A percentile compares a stretch with the other conserved stretches of the same genome.
phyloP scores from a whole-genome alignment of 2,113 vertebrate genomes.

The Lates calcarifer region DNA sequence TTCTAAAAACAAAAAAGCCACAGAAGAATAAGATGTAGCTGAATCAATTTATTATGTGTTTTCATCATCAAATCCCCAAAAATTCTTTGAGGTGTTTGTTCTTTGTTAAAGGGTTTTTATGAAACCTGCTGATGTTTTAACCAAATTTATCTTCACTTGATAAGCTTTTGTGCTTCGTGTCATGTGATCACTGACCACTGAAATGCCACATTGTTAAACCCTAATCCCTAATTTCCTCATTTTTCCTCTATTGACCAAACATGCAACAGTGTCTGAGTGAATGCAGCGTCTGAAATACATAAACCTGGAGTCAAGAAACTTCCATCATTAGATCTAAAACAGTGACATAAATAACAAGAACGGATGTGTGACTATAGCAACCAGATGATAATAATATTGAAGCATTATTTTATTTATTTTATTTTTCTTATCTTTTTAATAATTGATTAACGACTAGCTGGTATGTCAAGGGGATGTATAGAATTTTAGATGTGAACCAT shows the following conservation, averaged over 20 bases:
- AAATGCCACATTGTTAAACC: slow-evolving; percentile 24
- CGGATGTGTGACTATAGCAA: slow-evolving; percentile 52
- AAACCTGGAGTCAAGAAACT: slow-evolving; percentile 19
- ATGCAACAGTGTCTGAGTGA: slow-evolving; percentile 40
- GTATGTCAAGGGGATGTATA: slow-evolving; percentile 81
- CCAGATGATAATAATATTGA: slow-evolving; percentile 54
- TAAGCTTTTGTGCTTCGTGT: slow-evolving; percentile 13
- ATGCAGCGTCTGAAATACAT: slow-evolving; percentile 26
- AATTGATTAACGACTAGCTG: slow-evolving; percentile 72
- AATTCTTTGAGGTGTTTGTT: background rate
- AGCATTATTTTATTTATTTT: slow-evolving; percentile 79
- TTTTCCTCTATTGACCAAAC: slow-evolving; percentile 44
- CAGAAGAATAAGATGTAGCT: background rate
- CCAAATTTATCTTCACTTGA: background rate
- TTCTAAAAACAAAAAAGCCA: no score
- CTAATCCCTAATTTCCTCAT: slow-evolving; percentile 14
- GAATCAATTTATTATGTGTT: background rate
- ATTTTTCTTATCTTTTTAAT: slow-evolving; percentile 79
- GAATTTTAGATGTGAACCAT: slow-evolving; percentile 79
- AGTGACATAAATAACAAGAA: slow-evolving; percentile 41
- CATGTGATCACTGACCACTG: slow-evolving; percentile 17
- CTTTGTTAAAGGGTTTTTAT: background rate
- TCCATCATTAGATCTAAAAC: slow-evolving; percentile 16
- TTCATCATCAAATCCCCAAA: background rate
- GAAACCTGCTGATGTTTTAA: slow-evolving; percentile 18